Percentiles rank a stretch among this genome's conserved stretches.
phyloP scores from a whole-genome alignment of 2,888 invertebrate genomes.

The Ophioninae sp. region DNA sequence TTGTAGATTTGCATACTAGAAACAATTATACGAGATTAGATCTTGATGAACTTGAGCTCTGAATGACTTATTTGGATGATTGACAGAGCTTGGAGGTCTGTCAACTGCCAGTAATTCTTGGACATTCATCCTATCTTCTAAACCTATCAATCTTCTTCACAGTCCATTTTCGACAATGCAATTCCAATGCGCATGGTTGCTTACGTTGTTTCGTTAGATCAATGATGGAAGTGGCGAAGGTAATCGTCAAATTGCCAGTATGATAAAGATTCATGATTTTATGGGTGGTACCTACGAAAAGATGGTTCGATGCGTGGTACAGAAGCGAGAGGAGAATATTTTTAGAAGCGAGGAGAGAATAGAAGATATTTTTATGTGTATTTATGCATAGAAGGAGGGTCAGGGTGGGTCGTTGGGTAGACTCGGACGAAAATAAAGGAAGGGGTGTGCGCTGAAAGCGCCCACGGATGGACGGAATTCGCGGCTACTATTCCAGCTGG shows the following conservation, averaged over 20 bases:
- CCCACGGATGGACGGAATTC: slow-evolving; percentile 68
- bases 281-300: slow-evolving; percentile 19
- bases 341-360: background rate
- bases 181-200: slow-evolving; percentile 6
- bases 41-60: too few species aligned
- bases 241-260: slow-evolving; percentile 1
- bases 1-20: background rate
- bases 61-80: too few species aligned
- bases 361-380: slow-evolving; percentile 26
- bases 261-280: slow-evolving; percentile 19
- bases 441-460: slow-evolving; percentile 52
- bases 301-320: slow-evolving; percentile 19
- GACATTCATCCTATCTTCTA: background rate
- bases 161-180: too few species aligned
- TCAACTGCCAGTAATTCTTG: background rate
- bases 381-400: slow-evolving; percentile 3
- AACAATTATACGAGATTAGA: too few species aligned
- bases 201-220: slow-evolving; percentile 43
- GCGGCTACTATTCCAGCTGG: slow-evolving; percentile 71
- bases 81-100: too few species aligned
- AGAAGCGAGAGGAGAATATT: slow-evolving; percentile 34
- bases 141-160: too few species aligned
- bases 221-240: background rate
- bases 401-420: slow-evolving; percentile 18
- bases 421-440: slow-evolving; percentile 33